Percentiles rank a stretch among this genome's conserved stretches.
Evolutionary conservation across 2,113 vertebrate species (phyloP).

Genomic region (Anolis carolinensis): DNA sequence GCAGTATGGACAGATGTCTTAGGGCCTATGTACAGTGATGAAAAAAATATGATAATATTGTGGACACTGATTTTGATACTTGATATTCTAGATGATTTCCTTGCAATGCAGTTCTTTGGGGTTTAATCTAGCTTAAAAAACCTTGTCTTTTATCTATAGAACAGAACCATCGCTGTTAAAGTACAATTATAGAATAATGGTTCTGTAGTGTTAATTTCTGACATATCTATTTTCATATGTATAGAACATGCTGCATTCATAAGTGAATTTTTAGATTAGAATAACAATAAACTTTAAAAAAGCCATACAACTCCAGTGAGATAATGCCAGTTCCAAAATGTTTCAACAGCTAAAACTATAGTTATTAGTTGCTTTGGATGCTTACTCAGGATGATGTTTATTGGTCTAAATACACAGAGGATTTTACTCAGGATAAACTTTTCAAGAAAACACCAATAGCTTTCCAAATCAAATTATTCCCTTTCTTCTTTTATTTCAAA

Average conservation of each 20-base stretch:
- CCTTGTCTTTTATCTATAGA: too few species aligned
- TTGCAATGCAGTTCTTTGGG: too few species aligned
- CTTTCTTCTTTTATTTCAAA: not conserved
- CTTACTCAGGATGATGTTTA: not conserved
- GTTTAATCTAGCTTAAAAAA: too few species aligned
- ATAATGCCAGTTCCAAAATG: not conserved
- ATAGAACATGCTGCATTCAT: not conserved
- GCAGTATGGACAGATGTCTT: too few species aligned
- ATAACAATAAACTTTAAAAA: not conserved
- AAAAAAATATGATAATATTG: too few species aligned
- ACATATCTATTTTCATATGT: rapidly evolving
- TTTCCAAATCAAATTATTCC: not conserved
- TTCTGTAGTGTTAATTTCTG: not conserved
- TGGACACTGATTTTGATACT: too few species aligned
- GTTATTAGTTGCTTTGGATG: not conserved
- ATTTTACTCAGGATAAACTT: not conserved
- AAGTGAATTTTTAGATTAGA: not conserved
- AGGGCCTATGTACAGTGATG: too few species aligned
- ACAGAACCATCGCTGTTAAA: not conserved
- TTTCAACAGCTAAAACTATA: not conserved
- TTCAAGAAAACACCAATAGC: not conserved
- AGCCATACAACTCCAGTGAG: not conserved
- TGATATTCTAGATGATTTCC: too few species aligned
- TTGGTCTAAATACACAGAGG: not conserved
- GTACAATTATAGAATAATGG: not conserved